Conservation (phyloP, 2,888 invertebrate species). For the Chaitophorus viminalis region DNA sequence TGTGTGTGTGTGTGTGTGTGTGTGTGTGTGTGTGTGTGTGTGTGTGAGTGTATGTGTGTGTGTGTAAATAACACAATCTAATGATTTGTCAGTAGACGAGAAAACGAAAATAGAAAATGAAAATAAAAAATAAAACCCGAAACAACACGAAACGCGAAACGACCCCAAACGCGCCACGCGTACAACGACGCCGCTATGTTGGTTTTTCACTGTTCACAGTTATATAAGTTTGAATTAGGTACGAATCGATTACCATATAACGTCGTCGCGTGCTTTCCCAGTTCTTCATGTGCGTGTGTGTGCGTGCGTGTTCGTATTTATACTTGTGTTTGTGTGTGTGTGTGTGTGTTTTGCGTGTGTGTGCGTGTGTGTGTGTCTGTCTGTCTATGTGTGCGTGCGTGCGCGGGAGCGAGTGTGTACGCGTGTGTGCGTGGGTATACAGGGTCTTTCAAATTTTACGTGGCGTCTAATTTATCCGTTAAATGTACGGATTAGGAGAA, state of each 20-base stretch:
- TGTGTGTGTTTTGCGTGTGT: not conserved
- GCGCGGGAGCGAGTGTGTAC: not conserved
- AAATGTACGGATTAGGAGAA: too few relatives aligned
- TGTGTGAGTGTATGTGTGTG: too few relatives aligned
- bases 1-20: not conserved
- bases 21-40: too few relatives aligned
- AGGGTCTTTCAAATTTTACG: too few relatives aligned
- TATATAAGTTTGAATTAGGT: constrained; percentile 41
- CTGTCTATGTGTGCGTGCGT: not conserved
- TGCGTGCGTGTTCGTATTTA: too few relatives aligned
- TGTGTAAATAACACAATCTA: not conserved
- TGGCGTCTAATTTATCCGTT: too few relatives aligned
- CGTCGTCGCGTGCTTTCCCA: constrained; percentile 36
- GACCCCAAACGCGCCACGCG: not conserved
- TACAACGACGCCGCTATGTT: not conserved
- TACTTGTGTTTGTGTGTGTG: not conserved
- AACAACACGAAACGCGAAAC: constrained; percentile 10
- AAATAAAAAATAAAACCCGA: not conserved
- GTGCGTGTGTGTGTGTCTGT: not conserved
- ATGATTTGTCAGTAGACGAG: not conserved
- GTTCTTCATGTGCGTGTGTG: not conserved
- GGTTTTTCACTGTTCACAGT: constrained; percentile 27
- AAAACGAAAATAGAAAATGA: not conserved
- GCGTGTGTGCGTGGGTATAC: too few relatives aligned
- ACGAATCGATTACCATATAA: constrained; percentile 47